Base-by-base conservation (phyloP, 2,888 invertebrate genomes). In the Calliopum simillimum region DNA sequence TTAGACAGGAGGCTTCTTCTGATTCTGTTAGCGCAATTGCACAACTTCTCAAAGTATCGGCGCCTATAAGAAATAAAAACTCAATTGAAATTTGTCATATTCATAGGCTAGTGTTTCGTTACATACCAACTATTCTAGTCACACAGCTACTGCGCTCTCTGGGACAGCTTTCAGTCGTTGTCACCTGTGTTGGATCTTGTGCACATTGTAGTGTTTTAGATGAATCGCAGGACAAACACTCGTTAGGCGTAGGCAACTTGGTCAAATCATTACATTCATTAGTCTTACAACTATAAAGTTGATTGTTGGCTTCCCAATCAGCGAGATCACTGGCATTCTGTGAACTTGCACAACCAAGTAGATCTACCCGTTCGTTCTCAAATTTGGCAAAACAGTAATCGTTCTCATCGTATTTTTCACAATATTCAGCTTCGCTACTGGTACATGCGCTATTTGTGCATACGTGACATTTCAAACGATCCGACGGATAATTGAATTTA, bases 311-410 rank as follows among this genome's bases (percentile, higher is more conserved):
- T 3, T 72, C 73, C 84, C 85, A 84, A 1, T 75, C 59, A 0
- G 74, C 76, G 49, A 84, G 69, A 33, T 78, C 77, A 21, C 66
- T 75, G 33, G 64, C 68, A 14, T 77, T 80, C 67, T 83, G 79
- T 16, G 76, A 72, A 65, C 80, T 81, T 8, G 75, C 77, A 41
- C 85, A 85, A 21, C 85, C 85, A 74, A 79, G 55, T 0, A 78
- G 53, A 21, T 79, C 74, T 0, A 80, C 68, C 0, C 19, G 53
- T 4, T 79, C 79, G 8, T 63, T 73, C n/a, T 76, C 77, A 68
- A 80, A 84, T 73, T 81, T 83, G 53, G 83, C 82, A 62, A 81
- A 81, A 71, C 85, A 85, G 33, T 72, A 79, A 62, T 85, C 85
- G 1, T 76, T 64, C 11, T 69, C 25, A 0, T 72, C 69, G 55